Evolutionary conservation across 2,113 vertebrate genomes (phyloP), one percentile per base, ranked within the genome.

Genomic region (Oreocharis arfaki): DNA sequence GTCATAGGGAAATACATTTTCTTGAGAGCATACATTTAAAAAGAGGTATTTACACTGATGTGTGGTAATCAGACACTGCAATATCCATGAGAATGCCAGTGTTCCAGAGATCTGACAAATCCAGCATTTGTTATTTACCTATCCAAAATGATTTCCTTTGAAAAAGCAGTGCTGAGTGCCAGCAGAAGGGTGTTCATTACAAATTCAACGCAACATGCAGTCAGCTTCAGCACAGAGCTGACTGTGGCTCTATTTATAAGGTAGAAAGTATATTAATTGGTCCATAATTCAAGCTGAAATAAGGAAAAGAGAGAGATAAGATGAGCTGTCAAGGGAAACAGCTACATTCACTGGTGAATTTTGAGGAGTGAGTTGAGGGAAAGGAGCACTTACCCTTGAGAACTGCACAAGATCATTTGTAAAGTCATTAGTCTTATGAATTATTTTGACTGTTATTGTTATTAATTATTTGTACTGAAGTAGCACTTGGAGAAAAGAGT

Each of bases 381-480:
- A 90, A 80, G 47, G 60, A 94, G 37, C 65, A 53, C 52, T 95
- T 91, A 81, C 73, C 89, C 94, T 92, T 92, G 84, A 92, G 84
- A 87, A 78, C 41, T 37, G 52, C 44, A 85, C 27, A 79, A 79
- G 87, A 95, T 89, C 1, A 68, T 93, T 95, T 90, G 86, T 88
- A 27, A 93, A 95, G 89, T 91, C 87, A 64, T 80, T 81, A 92
- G 76, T 82, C 56, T 73, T 86, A 85, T 73, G 69, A 95, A 89
- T 95, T 96, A 89, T 87, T 89, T 95, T 89, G 69, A 92, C 91
- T 91, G 77, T 50, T 87, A 86, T 70, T 94, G 80, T 91, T 92
- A 92, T 92, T 89, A 97, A 97, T 94, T 97, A 94, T 96, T 95
- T 96, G 69, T 84, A 60, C 61, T 94, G 77, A 92, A 96, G 88